These are phyloP conservation scores for Xerus inauris DNA, from an alignment of 2,113 vertebrate species.

Conservation along the genomic window DNA sequence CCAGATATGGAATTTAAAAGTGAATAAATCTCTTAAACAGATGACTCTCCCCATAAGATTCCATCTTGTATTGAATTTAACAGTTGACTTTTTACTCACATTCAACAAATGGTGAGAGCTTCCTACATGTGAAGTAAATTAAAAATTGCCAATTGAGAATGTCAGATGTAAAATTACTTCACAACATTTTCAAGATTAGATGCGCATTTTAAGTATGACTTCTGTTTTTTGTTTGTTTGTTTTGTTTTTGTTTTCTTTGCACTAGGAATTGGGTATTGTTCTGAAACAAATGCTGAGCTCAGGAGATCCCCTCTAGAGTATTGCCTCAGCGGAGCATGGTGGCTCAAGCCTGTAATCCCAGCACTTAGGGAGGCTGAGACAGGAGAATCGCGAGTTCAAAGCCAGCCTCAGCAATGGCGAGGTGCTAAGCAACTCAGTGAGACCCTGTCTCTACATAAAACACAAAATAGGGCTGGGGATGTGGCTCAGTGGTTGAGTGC, in stretches of 20 bases:
- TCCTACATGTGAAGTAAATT: background rate
- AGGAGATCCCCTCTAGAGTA: background rate
- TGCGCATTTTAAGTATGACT: background rate
- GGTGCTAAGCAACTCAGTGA: no score
- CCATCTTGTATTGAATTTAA: background rate
- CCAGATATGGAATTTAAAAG: background rate
- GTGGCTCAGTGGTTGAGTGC: no score
- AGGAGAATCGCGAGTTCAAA: no score
- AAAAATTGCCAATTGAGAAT: background rate
- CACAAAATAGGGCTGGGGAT: no score
- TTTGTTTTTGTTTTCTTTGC: background rate
- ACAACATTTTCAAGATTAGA: background rate
- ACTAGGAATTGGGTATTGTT: background rate
- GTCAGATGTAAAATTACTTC: background rate
- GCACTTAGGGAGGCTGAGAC: no score
- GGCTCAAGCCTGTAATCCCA: no score
- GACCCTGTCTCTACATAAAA: no score
- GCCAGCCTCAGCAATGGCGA: no score
- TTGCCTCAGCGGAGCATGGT: no score
- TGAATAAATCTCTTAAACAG: background rate
- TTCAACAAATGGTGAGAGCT: background rate
- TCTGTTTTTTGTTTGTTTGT: background rate
- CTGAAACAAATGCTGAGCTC: slow-evolving; percentile 59
- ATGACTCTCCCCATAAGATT: background rate
- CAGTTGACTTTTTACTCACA: background rate